Conservation (phyloP, 1,140 invertebrate species). For the Drosophila quadrilineata region DNA sequence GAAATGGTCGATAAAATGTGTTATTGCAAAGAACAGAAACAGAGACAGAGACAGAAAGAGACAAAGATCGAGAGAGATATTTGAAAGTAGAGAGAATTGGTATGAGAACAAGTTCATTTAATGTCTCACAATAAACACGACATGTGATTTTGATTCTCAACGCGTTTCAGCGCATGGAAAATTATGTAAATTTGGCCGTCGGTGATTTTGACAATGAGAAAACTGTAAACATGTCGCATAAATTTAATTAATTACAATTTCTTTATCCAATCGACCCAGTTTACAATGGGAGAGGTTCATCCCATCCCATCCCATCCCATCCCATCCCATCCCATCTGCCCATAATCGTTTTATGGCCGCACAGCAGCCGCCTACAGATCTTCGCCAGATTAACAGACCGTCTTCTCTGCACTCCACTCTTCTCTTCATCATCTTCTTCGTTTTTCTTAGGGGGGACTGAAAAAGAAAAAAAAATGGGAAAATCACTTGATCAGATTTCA, state of each 20-base stretch:
- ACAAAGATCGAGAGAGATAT: too few species aligned
- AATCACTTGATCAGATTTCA: slow-evolving; percentile 67
- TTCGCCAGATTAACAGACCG: slow-evolving; percentile 69
- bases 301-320: not conserved
- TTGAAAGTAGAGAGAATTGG: too few species aligned
- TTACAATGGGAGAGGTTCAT: slow-evolving; percentile 1
- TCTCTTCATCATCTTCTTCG: too few species aligned
- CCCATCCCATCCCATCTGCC: not conserved
- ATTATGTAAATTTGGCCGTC: slow-evolving; percentile 66
- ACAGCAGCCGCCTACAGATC: slow-evolving; percentile 76
- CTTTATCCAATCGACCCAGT: slow-evolving; percentile 76
- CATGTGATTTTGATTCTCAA: slow-evolving; percentile 60
- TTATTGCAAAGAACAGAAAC: too few species aligned
- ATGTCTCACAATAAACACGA: slow-evolving; percentile 47
- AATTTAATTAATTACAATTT: slow-evolving; percentile 80
- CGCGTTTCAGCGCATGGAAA: slow-evolving; percentile 29
- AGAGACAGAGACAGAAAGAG: too few species aligned
- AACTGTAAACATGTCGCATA: slow-evolving; percentile 79
- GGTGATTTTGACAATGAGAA: slow-evolving; percentile 67
- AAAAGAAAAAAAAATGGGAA: slow-evolving; percentile 13
- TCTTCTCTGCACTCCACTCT: too few species aligned
- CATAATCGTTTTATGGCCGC: slow-evolving; percentile 70
- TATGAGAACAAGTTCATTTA: slow-evolving; percentile 53
- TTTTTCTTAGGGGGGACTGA: too few species aligned
- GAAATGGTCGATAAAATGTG: too few species aligned